These are phyloP conservation scores for Puntigrus tetrazona DNA, from an alignment of 2,113 vertebrate genomes.

Conservation along the genomic window DNA sequence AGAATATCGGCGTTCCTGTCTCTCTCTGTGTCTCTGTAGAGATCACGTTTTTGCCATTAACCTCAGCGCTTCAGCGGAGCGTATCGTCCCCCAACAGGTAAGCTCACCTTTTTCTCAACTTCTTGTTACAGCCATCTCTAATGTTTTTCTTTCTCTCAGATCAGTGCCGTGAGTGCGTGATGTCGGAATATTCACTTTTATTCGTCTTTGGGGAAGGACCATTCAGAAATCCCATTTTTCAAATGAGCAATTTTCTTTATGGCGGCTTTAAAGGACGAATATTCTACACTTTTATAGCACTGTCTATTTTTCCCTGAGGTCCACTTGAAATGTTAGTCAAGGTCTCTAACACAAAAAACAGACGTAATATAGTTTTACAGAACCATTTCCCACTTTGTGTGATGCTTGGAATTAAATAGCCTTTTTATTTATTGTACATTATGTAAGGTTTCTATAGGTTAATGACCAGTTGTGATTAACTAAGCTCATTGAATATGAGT, in stretches of 20 bases:
- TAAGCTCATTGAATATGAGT: background rate
- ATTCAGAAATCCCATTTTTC: constrained; percentile 38
- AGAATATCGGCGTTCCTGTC: constrained; percentile 17
- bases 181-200: constrained; percentile 33
- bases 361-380: background rate
- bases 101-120: constrained; percentile 39
- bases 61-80: constrained; percentile 76
- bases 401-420: constrained; percentile 5
- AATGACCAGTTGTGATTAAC: background rate
- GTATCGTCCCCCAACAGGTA: constrained; percentile 85
- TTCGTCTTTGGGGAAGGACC: constrained; percentile 17
- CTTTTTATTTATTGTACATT: background rate
- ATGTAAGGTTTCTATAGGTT: background rate
- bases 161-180: background rate
- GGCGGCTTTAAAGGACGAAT: background rate
- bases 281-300: constrained; percentile 10
- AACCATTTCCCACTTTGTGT: background rate
- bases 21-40: constrained; percentile 68
- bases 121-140: constrained; percentile 7
- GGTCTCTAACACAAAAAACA: constrained; percentile 16
- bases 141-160: constrained; percentile 25
- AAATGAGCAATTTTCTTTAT: constrained; percentile 24
- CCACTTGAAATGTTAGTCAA: constrained; percentile 33
- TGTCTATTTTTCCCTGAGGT: constrained; percentile 29
- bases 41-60: constrained; percentile 91